Evolutionary conservation across 2,888 invertebrate species (phyloP).

Genomic region (Papilio gigon): DNA sequence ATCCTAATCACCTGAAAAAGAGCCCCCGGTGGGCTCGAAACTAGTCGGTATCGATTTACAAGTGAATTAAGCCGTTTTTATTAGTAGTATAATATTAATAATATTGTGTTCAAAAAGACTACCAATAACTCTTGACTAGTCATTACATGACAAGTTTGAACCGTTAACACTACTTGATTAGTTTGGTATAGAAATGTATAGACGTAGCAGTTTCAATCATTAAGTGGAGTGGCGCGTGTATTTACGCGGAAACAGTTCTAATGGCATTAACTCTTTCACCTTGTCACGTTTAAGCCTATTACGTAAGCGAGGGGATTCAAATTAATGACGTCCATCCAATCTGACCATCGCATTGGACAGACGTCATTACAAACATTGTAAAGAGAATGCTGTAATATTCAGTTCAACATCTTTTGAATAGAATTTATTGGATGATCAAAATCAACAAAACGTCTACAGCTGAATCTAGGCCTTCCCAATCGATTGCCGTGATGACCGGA

Average conservation of each 20-base stretch:
- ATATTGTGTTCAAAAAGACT: neutral
- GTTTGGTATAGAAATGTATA: neutral
- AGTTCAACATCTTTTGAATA: too few relatives aligned
- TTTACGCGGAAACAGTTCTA: conserved; percentile 24
- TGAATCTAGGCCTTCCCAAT: too few relatives aligned
- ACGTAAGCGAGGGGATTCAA: neutral
- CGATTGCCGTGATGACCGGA: too few relatives aligned
- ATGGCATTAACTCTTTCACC: conserved; percentile 18
- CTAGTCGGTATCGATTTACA: too few relatives aligned
- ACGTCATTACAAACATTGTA: too few relatives aligned
- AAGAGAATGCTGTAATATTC: too few relatives aligned
- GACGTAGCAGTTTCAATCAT: conserved; percentile 8
- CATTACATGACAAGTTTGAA: neutral
- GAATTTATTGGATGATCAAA: too few relatives aligned
- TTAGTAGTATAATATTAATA: neutral
- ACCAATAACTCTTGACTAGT: neutral
- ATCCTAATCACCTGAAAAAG: too few relatives aligned
- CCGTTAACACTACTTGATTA: neutral
- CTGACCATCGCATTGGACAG: neutral
- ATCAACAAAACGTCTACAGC: too few relatives aligned
- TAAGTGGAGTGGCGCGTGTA: conserved; percentile 6
- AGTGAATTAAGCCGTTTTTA: too few relatives aligned
- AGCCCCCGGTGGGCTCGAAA: too few relatives aligned
- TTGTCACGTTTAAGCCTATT: neutral
- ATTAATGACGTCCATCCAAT: neutral